A percentile compares a stretch with the other conserved stretches of the same genome.
Conservation (phyloP, 1,140 invertebrate species). For the Leptinotarsa texana region DNA sequence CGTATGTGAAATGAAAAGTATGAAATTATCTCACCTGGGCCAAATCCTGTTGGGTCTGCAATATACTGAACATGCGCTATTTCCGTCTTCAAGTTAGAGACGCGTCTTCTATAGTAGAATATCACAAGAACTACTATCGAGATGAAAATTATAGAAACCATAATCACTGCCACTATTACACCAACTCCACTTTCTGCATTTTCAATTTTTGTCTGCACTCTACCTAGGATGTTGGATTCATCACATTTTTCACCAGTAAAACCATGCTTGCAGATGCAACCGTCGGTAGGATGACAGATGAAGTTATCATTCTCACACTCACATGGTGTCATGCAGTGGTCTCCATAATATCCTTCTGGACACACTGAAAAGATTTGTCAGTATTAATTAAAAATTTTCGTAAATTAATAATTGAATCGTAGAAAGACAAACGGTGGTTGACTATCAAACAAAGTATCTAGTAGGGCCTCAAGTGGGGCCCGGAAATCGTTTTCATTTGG, state of each 20-base stretch:
- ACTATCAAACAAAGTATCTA: no score
- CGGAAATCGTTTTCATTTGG: no score
- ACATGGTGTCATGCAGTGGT: constrained; percentile 82
- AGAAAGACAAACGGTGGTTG: no score
- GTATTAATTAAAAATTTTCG: no score
- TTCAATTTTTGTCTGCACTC: constrained; percentile 24
- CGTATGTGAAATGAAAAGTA: neutral
- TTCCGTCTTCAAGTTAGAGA: constrained; percentile 81
- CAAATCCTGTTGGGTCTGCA: constrained; percentile 68
- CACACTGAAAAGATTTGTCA: constrained; percentile 68
- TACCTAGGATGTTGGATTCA: constrained; percentile 44
- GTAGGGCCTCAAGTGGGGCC: no score
- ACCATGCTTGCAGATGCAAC: constrained; percentile 81
- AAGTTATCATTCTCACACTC: constrained; percentile 77
- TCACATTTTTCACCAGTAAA: constrained; percentile 69
- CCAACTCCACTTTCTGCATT: constrained; percentile 34
- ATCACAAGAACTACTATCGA: constrained; percentile 65
- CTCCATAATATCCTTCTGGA: constrained; percentile 86
- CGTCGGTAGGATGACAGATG: constrained; percentile 77
- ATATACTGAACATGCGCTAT: constrained; percentile 87
- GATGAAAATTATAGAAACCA: constrained; percentile 70
- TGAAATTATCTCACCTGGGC: constrained; percentile 45
- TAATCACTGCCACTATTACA: constrained; percentile 65
- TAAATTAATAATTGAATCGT: no score
- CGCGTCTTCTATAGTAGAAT: constrained; percentile 77